Conservation (phyloP, 1,140 invertebrate species). For the Mya arenaria region DNA sequence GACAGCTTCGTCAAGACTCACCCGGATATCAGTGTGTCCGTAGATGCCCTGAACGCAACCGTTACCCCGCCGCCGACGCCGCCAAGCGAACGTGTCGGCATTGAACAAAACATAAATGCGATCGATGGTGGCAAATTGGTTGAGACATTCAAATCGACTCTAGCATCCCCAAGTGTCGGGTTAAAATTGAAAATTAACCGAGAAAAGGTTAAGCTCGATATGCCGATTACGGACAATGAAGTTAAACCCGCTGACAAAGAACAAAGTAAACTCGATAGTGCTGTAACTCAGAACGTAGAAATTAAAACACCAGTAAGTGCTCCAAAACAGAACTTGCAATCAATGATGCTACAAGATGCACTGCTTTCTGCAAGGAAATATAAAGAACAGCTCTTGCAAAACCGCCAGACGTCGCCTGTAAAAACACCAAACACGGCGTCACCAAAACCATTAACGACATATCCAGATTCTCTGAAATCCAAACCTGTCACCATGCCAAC, state of each 20-base stretch:
- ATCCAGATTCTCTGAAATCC: too few species aligned
- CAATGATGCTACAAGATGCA: conserved; percentile 43
- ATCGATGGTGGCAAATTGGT: conserved; percentile 29
- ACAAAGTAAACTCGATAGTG: neutral
- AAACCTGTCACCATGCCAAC: too few species aligned
- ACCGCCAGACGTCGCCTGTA: neutral
- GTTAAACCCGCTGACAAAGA: neutral
- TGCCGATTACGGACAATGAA: neutral
- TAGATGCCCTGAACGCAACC: conserved; percentile 21
- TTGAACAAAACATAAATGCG: conserved; percentile 7
- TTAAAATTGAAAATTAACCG: conserved; percentile 43
- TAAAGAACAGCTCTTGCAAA: conserved; percentile 42
- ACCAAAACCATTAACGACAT: too few species aligned
- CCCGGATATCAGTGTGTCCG: neutral
- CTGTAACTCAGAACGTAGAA: neutral
- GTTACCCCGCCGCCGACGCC: conserved; percentile 50
- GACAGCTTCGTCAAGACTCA: neutral
- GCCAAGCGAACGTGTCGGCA: conserved; percentile 1
- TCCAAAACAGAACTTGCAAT: conserved; percentile 30
- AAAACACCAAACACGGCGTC: neutral
- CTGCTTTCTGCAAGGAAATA: conserved; percentile 46
- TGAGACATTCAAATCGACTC: conserved; percentile 41
- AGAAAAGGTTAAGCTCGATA: conserved; percentile 31
- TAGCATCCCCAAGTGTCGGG: conserved; percentile 16
- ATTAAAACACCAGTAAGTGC: neutral